Evolutionary conservation across 35 echinoderm and acorn worm species (phyloP), one percentile per base, ranked within the genome.

Genomic region (Nesometra sesokonis): DNA sequence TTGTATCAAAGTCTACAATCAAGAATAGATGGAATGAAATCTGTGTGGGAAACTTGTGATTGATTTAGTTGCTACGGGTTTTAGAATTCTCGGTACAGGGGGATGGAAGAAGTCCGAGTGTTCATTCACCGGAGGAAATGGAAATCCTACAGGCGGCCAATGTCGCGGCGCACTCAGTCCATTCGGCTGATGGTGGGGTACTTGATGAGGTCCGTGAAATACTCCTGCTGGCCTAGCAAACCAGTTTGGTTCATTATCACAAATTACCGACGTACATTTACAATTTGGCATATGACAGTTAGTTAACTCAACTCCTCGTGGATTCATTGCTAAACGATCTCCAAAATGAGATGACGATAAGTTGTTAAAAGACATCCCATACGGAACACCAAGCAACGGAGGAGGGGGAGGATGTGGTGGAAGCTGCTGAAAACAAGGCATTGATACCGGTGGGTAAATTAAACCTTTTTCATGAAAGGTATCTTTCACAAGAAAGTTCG

Each of bases 11-110:
- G 0, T 31, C 9, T 17, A 36, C 31, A 35, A 82, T 93, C 84
- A 93, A 31, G 88, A 90, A 77, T 87, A 89, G 29, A 93, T 93
- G 7, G 92, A 86, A 87, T 93, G 92, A 84, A 90, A 93, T 57
- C 92, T 78, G 17, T 85, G 85, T 35, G 92, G 92, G 82, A 90
- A 93, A 38, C 78, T 87, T 79, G 92, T 82, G 11, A 93, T 78
- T 27, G 83, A 87, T 83, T 93, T 93, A 15, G 92, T 93, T 23
- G 92, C 88, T 36, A 93, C 90, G 34, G 92, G 92, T 90, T 93
- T 93, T 11, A 93, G 40, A 30, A 93, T 89, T n/a, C 92, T 32
- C 5, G 88, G 88, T 57, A 88, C 30, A 32, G 90, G 29, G 13
- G 78, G 84, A 29, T 67, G 35, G 77, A 33, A 33, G 39, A 32